Base-by-base conservation (phyloP, 2,113 vertebrate species). In the Arvicanthis niloticus region DNA sequence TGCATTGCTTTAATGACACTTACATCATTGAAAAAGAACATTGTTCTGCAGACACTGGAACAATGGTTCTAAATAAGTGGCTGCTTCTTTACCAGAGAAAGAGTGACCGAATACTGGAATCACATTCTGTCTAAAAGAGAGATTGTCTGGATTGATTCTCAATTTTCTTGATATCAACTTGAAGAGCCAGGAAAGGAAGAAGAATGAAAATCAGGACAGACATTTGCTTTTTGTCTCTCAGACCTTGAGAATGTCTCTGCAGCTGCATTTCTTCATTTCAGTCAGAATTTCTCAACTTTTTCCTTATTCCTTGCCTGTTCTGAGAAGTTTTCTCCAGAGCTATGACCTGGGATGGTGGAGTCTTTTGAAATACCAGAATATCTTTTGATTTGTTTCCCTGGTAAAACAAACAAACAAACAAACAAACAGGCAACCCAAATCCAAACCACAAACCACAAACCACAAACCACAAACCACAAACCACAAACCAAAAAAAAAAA, bases 191-290 rank as follows among this genome's bases (percentile, higher is more conserved):
- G 24, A 34, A 96, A 97, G 84, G 2, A 86, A 88, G 6, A 34
- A 7, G 24, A 31, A 68, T 56, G 58, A 93, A 77, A 81, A 87
- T 65, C 24, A 92, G 26, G 6, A 7, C 10, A 34, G 3, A 70
- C 12, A 80, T 93, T 96, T 62, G 68, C 62, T 89, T 31, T 87
- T 26, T 76, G 6, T 1, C 77, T 94, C 31, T 81, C 56, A 90
- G 26, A 72, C 5, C 21, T 75, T 68, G 31, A 8, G 22, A 31
- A 72, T 6, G 89, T 89, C 53, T 73, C 16, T 11, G 7, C 13
- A 91, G 12, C 21, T 93, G 24, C 8, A 11, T 73, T 96, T 89
- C 45, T 89, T 11, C 3, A 56, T 96, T 53, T 53, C n/a, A 70
- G 72, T n/a, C 3, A 34, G 1, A 15, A 26, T 5, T 62, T 86